A percentile compares a stretch with the other conserved stretches of the same genome.
Evolutionary conservation across 2,113 vertebrate genomes (phyloP).

Genomic region (Halichoerus grypus): DNA sequence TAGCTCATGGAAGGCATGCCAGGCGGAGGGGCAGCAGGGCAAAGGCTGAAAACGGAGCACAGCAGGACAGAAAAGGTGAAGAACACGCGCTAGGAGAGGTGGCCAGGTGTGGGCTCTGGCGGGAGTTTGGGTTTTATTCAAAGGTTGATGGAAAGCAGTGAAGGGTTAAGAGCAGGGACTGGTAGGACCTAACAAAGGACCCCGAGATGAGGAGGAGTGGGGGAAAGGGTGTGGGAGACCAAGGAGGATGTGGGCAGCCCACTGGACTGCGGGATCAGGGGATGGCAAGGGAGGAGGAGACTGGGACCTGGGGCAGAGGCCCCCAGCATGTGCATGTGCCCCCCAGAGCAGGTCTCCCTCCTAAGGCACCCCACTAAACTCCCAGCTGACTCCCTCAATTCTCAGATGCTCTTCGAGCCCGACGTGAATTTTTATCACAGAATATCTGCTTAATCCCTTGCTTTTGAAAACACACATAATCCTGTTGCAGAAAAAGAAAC

Average conservation of each 20-base stretch:
- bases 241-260: not conserved
- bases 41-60: not conserved
- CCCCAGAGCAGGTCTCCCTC: not conserved
- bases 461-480: not conserved
- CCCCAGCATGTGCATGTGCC: rapidly evolving
- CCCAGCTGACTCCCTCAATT: not conserved
- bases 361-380: not conserved
- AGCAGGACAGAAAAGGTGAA: rapidly evolving
- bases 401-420: not conserved
- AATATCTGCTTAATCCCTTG: not conserved
- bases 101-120: not conserved
- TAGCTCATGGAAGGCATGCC: not conserved
- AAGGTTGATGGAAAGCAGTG: not conserved
- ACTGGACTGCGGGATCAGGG: not conserved
- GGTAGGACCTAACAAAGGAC: not conserved
- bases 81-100: rapidly evolving
- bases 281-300: not conserved
- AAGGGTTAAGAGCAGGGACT: not conserved
- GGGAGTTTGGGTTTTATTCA: not conserved
- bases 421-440: not conserved
- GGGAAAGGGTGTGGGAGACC: not conserved
- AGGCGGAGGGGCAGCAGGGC: not conserved
- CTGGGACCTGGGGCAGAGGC: not conserved
- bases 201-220: not conserved
- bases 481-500: not conserved